Percentiles rank a stretch among this genome's conserved stretches.
Conservation (phyloP, 2,113 vertebrate genomes). For the Gorsachius goisagi region DNA sequence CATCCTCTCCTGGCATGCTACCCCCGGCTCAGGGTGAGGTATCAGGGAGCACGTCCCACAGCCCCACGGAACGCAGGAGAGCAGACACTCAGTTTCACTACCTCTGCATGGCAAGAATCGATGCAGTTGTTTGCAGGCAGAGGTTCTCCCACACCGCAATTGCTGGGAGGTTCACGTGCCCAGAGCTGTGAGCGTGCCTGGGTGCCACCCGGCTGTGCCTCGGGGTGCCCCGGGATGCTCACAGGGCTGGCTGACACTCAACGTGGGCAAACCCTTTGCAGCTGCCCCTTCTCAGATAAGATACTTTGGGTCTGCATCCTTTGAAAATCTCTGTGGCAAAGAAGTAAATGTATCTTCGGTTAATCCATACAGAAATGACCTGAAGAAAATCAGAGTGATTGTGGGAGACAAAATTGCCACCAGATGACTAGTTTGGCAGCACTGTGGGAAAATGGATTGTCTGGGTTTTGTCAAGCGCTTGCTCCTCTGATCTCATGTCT, state of each 20-base stretch:
- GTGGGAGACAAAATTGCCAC: not conserved
- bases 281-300: not conserved
- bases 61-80: rapidly evolving
- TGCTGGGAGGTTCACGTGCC: not conserved
- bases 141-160: not conserved
- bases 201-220: not conserved
- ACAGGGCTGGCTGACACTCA: not conserved
- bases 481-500: not conserved
- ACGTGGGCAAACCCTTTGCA: not conserved
- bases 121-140: not conserved
- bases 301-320: not conserved
- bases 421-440: not conserved
- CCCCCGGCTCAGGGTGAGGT: rapidly evolving
- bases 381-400: not conserved
- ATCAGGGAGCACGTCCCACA: not conserved
- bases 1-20: not conserved
- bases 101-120: not conserved
- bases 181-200: not conserved
- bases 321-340: not conserved
- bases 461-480: not conserved
- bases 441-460: not conserved
- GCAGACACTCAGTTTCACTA: not conserved
- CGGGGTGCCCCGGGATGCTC: not conserved
- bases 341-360: not conserved
- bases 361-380: not conserved